Evolutionary conservation across 2,888 invertebrate species (phyloP), one percentile per base, ranked within the genome.

Genomic region (Euplexia lucipara): DNA sequence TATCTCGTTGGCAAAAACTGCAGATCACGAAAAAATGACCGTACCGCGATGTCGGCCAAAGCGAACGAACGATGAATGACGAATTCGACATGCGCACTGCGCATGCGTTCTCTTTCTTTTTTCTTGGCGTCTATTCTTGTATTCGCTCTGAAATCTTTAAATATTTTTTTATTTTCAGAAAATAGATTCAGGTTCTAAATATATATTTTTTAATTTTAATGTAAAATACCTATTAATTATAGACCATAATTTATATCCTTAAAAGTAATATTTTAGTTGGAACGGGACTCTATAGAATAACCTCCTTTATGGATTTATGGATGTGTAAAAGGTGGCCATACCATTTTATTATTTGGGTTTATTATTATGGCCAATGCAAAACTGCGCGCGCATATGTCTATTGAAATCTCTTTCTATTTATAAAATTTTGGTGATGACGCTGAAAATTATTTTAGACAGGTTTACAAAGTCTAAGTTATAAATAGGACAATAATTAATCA

Each of bases 1-100:
- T 89, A 88, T 86, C 85, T 88, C 88, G 90, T 89, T 90, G 89
- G 90, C 86, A 92, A 93, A 83, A 92, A 88, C 87, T 87, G 85
- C 85, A 83, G 85, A 85, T 87, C 88, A 87, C 86, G 86, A 79
- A 84, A 87, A 88, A 89, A 89, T 85, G 83, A 88, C 82, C 84
- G 85, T 87, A 88, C 85, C 74, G 82, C 86, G 86, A 94, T 91
- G 92, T 93, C 94, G 91, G 87, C 90, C 91, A 89, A 88, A 89
- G 87, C 87, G 90, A 84, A 77, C 75, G 78, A 82, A 90, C 81
- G 85, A 86, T 79, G 82, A 84, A 87, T 88, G 90, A 91, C 89
- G 90, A 92, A 90, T 90, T 84, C 88, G 88, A 88, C 88, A 86
- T 90, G 89, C 88, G 89, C 88, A 89, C 52, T 83, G 75, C 80